Conservation (phyloP, 2,797 vertebrate species). For the Mormyrops boulengeri region DNA sequence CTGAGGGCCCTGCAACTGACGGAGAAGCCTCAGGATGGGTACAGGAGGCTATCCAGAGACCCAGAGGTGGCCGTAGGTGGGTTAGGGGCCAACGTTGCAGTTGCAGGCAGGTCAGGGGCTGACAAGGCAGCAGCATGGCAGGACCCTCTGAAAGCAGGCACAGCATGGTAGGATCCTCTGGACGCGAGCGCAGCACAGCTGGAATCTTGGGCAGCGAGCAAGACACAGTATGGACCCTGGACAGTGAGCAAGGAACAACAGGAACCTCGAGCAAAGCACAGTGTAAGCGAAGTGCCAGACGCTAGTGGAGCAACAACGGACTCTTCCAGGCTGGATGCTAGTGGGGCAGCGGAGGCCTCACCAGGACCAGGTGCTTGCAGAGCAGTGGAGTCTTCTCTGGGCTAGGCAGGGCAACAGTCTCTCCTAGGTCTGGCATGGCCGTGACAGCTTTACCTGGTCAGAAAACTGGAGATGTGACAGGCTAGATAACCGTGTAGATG, state of each 20-base stretch:
- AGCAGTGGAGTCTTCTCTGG: neutral
- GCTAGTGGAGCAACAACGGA: too few species aligned
- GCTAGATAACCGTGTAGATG: neutral
- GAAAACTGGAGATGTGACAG: neutral
- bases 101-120: too few species aligned
- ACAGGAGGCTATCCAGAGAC: too few species aligned
- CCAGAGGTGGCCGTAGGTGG: too few species aligned
- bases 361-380: neutral
- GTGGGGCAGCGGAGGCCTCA: neutral
- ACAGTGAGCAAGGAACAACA: neutral
- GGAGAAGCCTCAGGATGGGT: too few species aligned
- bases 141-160: too few species aligned
- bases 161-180: neutral
- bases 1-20: too few species aligned
- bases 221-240: too few species aligned
- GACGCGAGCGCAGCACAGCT: too few species aligned
- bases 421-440: neutral
- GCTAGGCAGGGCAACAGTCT: neutral
- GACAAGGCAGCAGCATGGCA: neutral
- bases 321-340: neutral
- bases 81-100: too few species aligned
- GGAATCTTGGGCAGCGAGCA: too few species aligned
- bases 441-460: neutral
- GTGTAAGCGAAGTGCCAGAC: neutral
- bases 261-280: neutral